A percentile compares a stretch with the other conserved stretches of the same genome.
Evolutionary conservation across 2,113 vertebrate species (phyloP).

Genomic region (Cyprinodon variegatus): DNA sequence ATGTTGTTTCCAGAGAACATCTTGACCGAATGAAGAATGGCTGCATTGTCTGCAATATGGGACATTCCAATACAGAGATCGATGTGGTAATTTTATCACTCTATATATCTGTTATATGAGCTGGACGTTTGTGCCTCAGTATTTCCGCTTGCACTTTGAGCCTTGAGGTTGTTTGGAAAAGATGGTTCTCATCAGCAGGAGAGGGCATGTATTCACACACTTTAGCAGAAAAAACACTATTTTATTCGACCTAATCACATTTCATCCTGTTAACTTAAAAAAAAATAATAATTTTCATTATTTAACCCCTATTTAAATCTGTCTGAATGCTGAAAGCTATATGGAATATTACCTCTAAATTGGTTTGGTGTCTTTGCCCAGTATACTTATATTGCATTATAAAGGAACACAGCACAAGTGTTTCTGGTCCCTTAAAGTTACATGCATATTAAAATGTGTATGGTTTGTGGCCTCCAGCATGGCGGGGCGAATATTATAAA

Average conservation of each 20-base stretch:
- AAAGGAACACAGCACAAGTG: too few relatives aligned
- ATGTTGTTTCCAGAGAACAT: slow-evolving; percentile 95
- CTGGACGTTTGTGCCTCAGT: neutral
- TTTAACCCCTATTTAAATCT: neutral
- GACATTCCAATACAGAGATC: slow-evolving; percentile 98
- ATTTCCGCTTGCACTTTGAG: neutral
- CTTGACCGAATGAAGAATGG: slow-evolving; percentile 98
- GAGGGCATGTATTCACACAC: neutral
- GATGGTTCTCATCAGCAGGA: neutral
- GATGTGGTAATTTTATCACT: slow-evolving; percentile 87
- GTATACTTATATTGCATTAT: neutral
- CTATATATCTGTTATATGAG: neutral
- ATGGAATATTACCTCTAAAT: neutral
- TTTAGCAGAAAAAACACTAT: neutral
- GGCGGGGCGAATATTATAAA: too few relatives aligned
- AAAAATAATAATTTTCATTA: neutral
- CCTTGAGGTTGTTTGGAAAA: neutral
- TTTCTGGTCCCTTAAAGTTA: neutral
- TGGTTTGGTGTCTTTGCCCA: neutral
- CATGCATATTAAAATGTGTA: neutral
- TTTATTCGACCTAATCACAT: slow-evolving; percentile 6
- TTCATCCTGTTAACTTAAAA: neutral
- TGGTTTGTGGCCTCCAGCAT: too few relatives aligned
- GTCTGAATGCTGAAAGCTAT: too few relatives aligned
- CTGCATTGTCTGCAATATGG: slow-evolving; percentile 99